Percentiles rank a stretch among this genome's conserved stretches.
These are phyloP conservation scores for Heliconius erato DNA, from an alignment of 2,888 invertebrate species.

Conservation along the genomic window DNA sequence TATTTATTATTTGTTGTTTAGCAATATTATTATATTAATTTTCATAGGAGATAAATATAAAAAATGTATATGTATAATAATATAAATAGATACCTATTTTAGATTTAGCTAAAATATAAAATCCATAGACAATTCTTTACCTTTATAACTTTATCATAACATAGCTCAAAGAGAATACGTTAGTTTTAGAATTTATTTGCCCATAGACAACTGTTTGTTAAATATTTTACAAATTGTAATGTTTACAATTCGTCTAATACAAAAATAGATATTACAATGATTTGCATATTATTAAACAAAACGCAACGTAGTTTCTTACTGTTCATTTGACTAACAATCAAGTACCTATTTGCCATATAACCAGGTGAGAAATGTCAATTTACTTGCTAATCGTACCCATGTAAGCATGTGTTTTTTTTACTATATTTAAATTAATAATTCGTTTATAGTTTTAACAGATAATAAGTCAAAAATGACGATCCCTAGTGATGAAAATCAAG, in stretches of 20 bases:
- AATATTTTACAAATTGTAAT: conserved; percentile 4
- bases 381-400: not conserved
- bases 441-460: not conserved
- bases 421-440: not conserved
- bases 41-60: not conserved
- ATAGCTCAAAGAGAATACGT: not conserved
- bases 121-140: not conserved
- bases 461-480: conserved; percentile 43
- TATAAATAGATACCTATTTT: not conserved
- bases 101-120: not conserved
- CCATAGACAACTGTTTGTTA: conserved; percentile 9
- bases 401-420: too few relatives aligned
- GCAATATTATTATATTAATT: not conserved
- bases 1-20: not conserved
- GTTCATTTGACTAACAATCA: not conserved
- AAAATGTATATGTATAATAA: not conserved
- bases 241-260: conserved; percentile 30
- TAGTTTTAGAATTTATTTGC: not conserved
- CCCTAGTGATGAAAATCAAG: conserved; percentile 25
- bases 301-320: not conserved
- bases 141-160: not conserved
- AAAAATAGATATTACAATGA: conserved; percentile 66
- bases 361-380: not conserved
- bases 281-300: conserved; percentile 59
- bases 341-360: not conserved